Conservation (phyloP, 2,888 invertebrate species). For the Seladonia tumulorum region DNA sequence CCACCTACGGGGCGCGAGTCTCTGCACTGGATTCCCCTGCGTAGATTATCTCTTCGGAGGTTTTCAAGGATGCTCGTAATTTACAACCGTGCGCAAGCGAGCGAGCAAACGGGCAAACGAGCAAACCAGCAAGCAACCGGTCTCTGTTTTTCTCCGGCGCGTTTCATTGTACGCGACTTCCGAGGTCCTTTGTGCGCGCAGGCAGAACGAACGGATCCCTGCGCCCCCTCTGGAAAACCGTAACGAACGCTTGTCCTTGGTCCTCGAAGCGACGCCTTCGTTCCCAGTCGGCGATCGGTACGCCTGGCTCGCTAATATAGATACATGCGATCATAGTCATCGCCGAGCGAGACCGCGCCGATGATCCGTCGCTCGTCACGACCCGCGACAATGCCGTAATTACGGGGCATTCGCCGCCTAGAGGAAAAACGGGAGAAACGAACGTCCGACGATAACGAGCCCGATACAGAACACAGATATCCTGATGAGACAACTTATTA, state of each 20-base stretch:
- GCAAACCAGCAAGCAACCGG: neutral
- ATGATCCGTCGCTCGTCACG: slow-evolving; percentile 7
- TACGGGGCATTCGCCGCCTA: neutral
- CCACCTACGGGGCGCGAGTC: slow-evolving; percentile 41
- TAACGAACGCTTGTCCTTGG: slow-evolving; percentile 39
- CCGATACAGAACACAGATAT: neutral
- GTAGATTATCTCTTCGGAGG: slow-evolving; percentile 51
- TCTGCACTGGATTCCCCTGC: slow-evolving; percentile 27
- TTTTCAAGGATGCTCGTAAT: slow-evolving; percentile 54
- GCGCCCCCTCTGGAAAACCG: slow-evolving; percentile 32
- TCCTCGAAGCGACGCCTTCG: neutral
- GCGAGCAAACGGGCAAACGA: neutral
- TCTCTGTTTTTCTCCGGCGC: slow-evolving; percentile 58
- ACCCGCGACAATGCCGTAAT: neutral
- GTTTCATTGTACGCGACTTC: slow-evolving; percentile 43
- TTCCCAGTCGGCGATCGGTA: neutral
- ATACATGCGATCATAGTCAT: neutral
- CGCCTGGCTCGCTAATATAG: too few species aligned
- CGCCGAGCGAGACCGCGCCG: neutral
- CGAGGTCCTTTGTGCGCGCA: slow-evolving; percentile 22
- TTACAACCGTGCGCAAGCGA: slow-evolving; percentile 38
- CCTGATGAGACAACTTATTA: slow-evolving; percentile 16
- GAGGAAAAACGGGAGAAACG: neutral
- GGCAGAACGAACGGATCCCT: slow-evolving; percentile 13
- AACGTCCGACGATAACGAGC: neutral